Conservation (phyloP, 2,888 invertebrate genomes). For the Eristalis pertinax region DNA sequence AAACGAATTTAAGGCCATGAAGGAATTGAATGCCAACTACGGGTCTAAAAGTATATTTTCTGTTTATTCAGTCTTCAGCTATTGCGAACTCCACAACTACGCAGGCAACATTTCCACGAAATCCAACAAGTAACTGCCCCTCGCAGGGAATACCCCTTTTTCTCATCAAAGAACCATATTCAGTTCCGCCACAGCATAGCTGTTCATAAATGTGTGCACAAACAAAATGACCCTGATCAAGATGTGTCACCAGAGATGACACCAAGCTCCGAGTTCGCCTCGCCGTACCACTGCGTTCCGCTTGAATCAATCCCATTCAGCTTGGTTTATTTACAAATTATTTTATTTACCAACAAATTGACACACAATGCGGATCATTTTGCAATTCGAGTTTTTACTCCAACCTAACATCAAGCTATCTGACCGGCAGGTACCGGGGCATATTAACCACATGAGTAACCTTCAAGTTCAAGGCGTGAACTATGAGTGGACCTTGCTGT, state of each 20-base stretch:
- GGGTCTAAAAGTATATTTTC: too few species aligned
- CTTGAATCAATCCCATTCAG: slow-evolving; percentile 37
- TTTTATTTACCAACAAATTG: slow-evolving; percentile 29
- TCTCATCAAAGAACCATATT: slow-evolving; percentile 7
- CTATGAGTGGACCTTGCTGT: not conserved
- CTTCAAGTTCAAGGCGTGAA: slow-evolving; percentile 47
- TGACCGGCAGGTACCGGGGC: not conserved
- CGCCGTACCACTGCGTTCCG: slow-evolving; percentile 12
- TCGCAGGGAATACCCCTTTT: slow-evolving; percentile 43
- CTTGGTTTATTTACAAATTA: slow-evolving; percentile 29
- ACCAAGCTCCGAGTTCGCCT: not conserved
- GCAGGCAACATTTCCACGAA: too few species aligned
- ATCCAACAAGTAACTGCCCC: slow-evolving; percentile 25
- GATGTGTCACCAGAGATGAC: slow-evolving; percentile 32
- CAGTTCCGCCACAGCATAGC: slow-evolving; percentile 45
- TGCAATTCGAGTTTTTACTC: slow-evolving; percentile 10
- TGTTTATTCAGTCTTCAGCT: too few species aligned
- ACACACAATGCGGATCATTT: slow-evolving; percentile 26
- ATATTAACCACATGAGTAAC: slow-evolving; percentile 43
- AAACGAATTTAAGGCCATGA: too few species aligned
- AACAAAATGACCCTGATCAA: not conserved
- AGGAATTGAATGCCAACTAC: too few species aligned
- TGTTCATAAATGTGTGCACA: slow-evolving; percentile 6
- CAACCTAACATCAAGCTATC: slow-evolving; percentile 5
- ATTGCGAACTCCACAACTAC: not conserved